Conservation (phyloP, 2,888 invertebrate species). For the Cremastinae sp. region DNA sequence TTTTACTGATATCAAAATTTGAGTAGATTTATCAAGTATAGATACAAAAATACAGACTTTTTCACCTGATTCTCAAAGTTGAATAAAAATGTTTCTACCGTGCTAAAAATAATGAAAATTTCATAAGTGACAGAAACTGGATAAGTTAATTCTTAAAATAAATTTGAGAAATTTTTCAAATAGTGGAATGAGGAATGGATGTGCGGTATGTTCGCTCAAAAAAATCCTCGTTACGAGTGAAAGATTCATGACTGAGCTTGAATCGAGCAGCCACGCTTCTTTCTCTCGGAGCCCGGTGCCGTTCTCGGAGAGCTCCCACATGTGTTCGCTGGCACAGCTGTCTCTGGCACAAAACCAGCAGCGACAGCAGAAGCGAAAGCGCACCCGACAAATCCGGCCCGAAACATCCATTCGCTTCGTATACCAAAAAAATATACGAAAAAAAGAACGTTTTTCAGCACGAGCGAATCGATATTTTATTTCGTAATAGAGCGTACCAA, state of each 20-base stretch:
- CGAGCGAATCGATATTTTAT: not conserved
- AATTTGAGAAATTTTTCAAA: too few relatives aligned
- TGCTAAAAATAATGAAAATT: too few relatives aligned
- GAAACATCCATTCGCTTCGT: conserved; percentile 20
- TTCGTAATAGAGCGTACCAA: not conserved
- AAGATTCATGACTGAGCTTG: conserved; percentile 9
- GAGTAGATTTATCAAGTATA: too few relatives aligned
- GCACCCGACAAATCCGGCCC: conserved; percentile 44
- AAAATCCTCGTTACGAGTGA: not conserved
- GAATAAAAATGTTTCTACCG: too few relatives aligned
- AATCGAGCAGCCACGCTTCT: conserved; percentile 8
- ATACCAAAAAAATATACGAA: not conserved
- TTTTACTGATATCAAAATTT: too few relatives aligned
- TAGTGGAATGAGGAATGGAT: too few relatives aligned
- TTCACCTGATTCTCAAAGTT: too few relatives aligned
- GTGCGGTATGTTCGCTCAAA: conserved; percentile 1
- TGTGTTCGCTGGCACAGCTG: conserved; percentile 56
- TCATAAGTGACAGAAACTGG: too few relatives aligned
- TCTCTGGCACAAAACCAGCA: conserved; percentile 55
- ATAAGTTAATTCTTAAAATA: too few relatives aligned
- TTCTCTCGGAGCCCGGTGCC: conserved; percentile 11
- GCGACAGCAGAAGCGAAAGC: conserved; percentile 36
- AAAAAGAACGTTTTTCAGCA: not conserved
- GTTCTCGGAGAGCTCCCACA: conserved; percentile 37
- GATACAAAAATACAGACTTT: too few relatives aligned